Evolutionary conservation across 2,888 invertebrate species (phyloP).

Genomic region (Acrocera orbiculus): DNA sequence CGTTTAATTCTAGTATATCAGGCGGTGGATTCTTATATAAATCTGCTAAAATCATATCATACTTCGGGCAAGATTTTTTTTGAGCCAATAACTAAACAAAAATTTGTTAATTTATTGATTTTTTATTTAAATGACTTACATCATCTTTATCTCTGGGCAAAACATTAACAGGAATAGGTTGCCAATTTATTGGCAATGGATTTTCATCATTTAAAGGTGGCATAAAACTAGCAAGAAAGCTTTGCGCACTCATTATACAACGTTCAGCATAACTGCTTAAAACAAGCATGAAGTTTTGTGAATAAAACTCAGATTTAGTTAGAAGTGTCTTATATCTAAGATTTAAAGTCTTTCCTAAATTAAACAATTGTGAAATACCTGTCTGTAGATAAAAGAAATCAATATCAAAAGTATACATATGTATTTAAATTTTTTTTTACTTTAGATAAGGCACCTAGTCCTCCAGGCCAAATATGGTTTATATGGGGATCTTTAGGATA

Average conservation of each 20-base stretch:
- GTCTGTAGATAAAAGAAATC: conserved; percentile 24
- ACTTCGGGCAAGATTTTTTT: conserved; percentile 37
- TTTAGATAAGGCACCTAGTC: conserved; percentile 57
- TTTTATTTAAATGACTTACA: conserved; percentile 34
- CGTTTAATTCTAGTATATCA: conserved; percentile 34
- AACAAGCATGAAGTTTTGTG: conserved; percentile 41
- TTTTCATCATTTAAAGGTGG: conserved; percentile 28
- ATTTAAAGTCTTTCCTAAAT: conserved; percentile 53
- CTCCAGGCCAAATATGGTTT: conserved; percentile 62
- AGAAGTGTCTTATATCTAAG: conserved; percentile 50
- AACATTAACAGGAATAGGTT: conserved; percentile 73
- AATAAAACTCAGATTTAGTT: conserved; percentile 39
- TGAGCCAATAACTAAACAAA: conserved; percentile 24
- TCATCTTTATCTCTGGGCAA: conserved; percentile 50
- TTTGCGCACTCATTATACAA: conserved; percentile 60
- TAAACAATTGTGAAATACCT: conserved; percentile 58
- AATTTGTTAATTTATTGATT: neutral
- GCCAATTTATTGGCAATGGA: conserved; percentile 45
- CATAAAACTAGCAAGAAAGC: conserved; percentile 54
- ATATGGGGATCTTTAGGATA: conserved; percentile 69
- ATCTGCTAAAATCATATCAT: conserved; percentile 34
- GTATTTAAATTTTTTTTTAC: conserved; percentile 12
- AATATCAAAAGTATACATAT: neutral
- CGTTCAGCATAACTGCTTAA: conserved; percentile 66
- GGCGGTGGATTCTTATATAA: conserved; percentile 33